Conservation (phyloP, 2,797 vertebrate species). For the Siniperca obscura region DNA sequence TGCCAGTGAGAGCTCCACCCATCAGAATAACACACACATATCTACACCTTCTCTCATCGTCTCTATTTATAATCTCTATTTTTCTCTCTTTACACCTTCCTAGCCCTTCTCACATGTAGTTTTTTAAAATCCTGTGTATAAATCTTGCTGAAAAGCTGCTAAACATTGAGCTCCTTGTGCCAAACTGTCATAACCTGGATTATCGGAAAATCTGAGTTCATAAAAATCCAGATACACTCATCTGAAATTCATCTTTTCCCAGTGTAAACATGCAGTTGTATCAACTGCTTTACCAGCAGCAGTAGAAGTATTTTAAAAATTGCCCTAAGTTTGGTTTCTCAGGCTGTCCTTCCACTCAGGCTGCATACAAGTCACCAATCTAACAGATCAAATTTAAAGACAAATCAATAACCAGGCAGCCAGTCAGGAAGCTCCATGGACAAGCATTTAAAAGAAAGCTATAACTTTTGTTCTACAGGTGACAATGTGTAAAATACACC, state of each 20-base stretch:
- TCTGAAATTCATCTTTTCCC: not conserved
- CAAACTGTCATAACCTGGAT: conserved; percentile 1
- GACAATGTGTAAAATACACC: not conserved
- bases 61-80: not conserved
- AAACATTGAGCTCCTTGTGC: conserved; percentile 17
- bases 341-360: not conserved
- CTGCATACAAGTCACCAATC: not conserved
- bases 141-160: conserved; percentile 1
- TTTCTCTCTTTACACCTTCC: not conserved
- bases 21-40: conserved; percentile 15
- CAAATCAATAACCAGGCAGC: conserved; percentile 5
- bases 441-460: not conserved
- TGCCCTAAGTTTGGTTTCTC: not conserved
- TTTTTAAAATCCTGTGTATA: not conserved
- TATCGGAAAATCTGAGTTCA: conserved; percentile 25
- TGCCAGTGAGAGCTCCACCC: not conserved
- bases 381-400: not conserved
- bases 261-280: not conserved
- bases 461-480: not conserved
- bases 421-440: not conserved
- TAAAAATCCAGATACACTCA: conserved; percentile 2
- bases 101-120: not conserved
- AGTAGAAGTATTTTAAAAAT: not conserved
- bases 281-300: not conserved
- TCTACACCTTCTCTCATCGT: conserved; percentile 17